Percentiles rank a stretch among this genome's conserved stretches.
phyloP scores from a whole-genome alignment of 2,113 vertebrate genomes.

The Aspidoscelis tigris region DNA sequence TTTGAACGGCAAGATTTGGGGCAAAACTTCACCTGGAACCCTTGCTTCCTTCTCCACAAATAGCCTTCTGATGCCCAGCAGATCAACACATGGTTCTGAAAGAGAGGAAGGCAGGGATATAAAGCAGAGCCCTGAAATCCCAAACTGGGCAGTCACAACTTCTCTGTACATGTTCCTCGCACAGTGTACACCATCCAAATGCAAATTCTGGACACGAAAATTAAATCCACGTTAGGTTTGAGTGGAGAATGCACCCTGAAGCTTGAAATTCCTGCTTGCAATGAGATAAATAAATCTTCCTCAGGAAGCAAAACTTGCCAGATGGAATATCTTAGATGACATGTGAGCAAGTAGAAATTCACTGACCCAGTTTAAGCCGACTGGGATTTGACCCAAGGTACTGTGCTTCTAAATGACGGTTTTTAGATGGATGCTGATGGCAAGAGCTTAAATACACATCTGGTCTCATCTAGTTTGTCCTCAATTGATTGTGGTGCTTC shows the following conservation, averaged over 20 bases:
- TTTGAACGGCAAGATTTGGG: too few relatives aligned
- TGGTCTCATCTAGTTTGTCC: conserved; percentile 65
- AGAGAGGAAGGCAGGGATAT: too few relatives aligned
- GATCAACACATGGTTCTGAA: too few relatives aligned
- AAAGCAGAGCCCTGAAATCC: too few relatives aligned
- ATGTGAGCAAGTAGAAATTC: background rate
- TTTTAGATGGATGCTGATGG: conserved; percentile 51
- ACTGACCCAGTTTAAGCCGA: conserved; percentile 36
- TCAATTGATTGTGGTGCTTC: conserved; percentile 63
- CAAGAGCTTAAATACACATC: conserved; percentile 69
- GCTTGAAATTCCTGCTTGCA: background rate
- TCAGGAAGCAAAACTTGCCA: background rate
- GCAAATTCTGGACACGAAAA: background rate
- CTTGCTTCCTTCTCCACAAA: too few relatives aligned
- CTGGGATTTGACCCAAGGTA: conserved; percentile 29
- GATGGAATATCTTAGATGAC: background rate
- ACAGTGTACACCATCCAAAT: background rate
- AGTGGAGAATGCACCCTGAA: background rate
- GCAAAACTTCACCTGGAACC: too few relatives aligned
- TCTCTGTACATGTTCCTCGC: background rate
- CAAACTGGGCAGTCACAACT: too few relatives aligned
- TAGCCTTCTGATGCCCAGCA: too few relatives aligned
- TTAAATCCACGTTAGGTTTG: background rate
- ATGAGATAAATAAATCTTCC: conserved; percentile 5
- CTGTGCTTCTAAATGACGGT: conserved; percentile 30